Evolutionary conservation across 2,888 invertebrate species (phyloP), one percentile per base, ranked within the genome.

Genomic region (Galerucella nymphaeae): DNA sequence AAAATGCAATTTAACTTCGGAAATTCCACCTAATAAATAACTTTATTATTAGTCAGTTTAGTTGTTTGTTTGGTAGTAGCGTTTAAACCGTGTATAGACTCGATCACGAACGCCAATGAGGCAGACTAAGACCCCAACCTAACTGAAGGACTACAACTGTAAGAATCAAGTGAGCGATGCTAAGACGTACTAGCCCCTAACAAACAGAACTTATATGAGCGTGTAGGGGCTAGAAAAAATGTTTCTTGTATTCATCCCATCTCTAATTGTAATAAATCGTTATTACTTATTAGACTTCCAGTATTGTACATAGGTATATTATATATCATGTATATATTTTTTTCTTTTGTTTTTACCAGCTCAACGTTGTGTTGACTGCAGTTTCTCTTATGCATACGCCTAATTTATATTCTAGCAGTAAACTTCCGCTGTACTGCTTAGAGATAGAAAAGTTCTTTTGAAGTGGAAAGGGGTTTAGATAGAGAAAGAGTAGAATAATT

Each of bases 371-470:
- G 53, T 53, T 53, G 53, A 53, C 53, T 53, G 53, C 53, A 53
- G 16, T 18, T 53, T 53, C 16, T 18, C 18, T 59, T 38, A 59
- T 38, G 38, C 59, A 59, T 59, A 66, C 41, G 53, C 23, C n/a
- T 38, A 66, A 66, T 66, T 66, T 57, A 66, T 55, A 66, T 66
- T 66, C 66, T 14, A 30, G 16, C 41, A 41, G n/a, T 13, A 16
- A 57, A 38, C 55, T 41, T 42, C 14, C 20, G 38, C 20, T 41
- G 53, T 16, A 16, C 57, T 41, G 66, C 48, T 53, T n/a, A 59
- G 20, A 66, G 20, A 66, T 66, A n/a, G 59, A 50, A 66, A 57
- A 66, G 66, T 57, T 18, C 13, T 18, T 42, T 18, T 42, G 50
- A 11, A 30, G 14, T 3, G 11, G 58, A n/a, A 6, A 50, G n/a